These are phyloP conservation scores for Eumaeus atala DNA, from an alignment of 1,140 invertebrate genomes.

Conservation along the genomic window DNA sequence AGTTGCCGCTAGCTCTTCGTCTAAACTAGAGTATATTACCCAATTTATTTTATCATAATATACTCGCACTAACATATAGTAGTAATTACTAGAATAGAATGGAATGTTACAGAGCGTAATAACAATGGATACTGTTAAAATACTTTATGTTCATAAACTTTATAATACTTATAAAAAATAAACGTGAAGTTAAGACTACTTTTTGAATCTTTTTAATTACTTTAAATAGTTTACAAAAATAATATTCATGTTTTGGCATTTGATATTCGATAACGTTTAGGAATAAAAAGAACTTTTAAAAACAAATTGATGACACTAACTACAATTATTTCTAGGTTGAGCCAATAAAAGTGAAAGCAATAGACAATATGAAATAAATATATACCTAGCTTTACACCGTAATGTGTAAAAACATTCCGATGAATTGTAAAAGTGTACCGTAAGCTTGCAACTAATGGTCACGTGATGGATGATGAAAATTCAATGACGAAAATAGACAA, in stretches of 20 bases:
- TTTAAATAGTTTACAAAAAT: constrained; percentile 15
- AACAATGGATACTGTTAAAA: constrained; percentile 14
- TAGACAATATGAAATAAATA: too few species aligned
- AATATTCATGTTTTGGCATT: constrained; percentile 18
- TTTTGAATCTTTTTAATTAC: too few species aligned
- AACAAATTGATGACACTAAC: too few species aligned
- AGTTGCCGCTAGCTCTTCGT: not conserved
- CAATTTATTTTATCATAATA: not conserved
- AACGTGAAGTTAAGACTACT: constrained; percentile 9
- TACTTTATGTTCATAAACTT: constrained; percentile 12
- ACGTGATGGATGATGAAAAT: too few species aligned
- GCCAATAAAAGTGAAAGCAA: too few species aligned
- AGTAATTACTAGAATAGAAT: constrained; percentile 9
- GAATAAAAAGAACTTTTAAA: not conserved
- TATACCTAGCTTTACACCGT: too few species aligned
- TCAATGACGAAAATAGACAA: too few species aligned
- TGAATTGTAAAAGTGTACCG: too few species aligned
- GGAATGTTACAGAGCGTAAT: constrained; percentile 14
- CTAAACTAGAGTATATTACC: not conserved
- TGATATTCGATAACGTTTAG: constrained; percentile 9
- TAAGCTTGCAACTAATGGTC: too few species aligned
- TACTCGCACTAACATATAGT: not conserved
- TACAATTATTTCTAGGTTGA: too few species aligned
- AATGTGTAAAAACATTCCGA: too few species aligned
- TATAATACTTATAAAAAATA: constrained; percentile 17